Conservation (phyloP, 2,113 vertebrate genomes). For the Hyla sarda region DNA sequence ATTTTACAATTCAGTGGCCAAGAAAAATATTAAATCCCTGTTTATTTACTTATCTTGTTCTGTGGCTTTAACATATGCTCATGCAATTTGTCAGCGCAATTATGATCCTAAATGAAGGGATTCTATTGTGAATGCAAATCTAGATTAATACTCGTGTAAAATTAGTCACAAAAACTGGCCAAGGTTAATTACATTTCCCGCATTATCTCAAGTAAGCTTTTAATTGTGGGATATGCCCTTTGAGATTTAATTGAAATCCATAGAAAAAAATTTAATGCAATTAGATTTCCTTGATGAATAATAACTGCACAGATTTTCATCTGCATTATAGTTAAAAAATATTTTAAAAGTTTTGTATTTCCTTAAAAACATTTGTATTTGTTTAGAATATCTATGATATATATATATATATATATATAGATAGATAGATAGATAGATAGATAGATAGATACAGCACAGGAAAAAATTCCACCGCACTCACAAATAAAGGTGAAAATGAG, state of each 20-base stretch:
- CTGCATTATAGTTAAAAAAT: background rate
- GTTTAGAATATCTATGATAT: too few relatives aligned
- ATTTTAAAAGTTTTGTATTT: background rate
- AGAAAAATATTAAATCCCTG: conserved; percentile 8
- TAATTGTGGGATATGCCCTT: conserved; percentile 42
- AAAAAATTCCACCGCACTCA: too few relatives aligned
- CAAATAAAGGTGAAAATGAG: too few relatives aligned
- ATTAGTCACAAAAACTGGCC: conserved; percentile 46
- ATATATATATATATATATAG: too few relatives aligned
- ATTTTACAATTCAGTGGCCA: background rate
- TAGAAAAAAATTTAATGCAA: conserved; percentile 16
- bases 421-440: too few relatives aligned
- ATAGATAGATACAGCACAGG: too few relatives aligned
- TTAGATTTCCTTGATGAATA: conserved; percentile 31
- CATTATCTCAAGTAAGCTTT: conserved; percentile 48
- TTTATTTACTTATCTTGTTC: conserved; percentile 38
- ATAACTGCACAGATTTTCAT: background rate
- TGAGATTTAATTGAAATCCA: conserved; percentile 37
- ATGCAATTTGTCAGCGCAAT: conserved; percentile 45
- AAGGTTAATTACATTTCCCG: conserved; percentile 46
- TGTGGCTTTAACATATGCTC: conserved; percentile 34
- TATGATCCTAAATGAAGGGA: conserved; percentile 42
- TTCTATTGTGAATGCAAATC: conserved; percentile 39
- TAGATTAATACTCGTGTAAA: conserved; percentile 32
- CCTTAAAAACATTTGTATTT: too few relatives aligned